These are phyloP conservation scores for Drosophila willistoni DNA, from an alignment of 1,140 invertebrate species.

Conservation along the genomic window DNA sequence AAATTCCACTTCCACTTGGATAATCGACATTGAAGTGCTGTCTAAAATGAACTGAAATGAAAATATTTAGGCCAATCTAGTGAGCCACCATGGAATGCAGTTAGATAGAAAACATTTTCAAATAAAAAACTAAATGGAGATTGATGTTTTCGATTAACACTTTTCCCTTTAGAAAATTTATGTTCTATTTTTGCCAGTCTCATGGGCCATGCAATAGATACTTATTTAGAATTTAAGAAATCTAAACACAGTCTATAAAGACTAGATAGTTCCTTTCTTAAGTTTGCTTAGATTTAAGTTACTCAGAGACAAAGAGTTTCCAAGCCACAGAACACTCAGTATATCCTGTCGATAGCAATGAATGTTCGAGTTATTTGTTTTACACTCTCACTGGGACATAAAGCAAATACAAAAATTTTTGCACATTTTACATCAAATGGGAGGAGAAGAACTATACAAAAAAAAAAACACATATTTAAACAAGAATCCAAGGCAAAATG, in stretches of 20 bases:
- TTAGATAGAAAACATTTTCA: too few relatives aligned
- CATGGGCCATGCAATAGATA: too few relatives aligned
- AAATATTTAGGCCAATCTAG: constrained; percentile 1
- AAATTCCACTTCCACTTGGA: background rate
- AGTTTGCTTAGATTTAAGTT: too few relatives aligned
- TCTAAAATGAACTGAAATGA: constrained; percentile 3
- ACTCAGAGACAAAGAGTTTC: background rate
- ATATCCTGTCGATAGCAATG: background rate
- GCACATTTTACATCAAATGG: constrained; percentile 19
- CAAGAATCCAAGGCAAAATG: constrained; percentile 33
- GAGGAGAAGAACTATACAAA: background rate
- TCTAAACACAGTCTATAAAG: too few relatives aligned
- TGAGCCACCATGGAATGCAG: too few relatives aligned
- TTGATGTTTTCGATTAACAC: too few relatives aligned
- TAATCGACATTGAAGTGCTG: background rate
- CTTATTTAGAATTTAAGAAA: too few relatives aligned
- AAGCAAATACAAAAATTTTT: constrained; percentile 57
- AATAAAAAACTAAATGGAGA: too few relatives aligned
- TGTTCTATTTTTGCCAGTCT: too few relatives aligned
- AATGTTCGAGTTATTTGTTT: constrained; percentile 40
- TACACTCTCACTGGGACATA: constrained; percentile 46
- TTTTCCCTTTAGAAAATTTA: too few relatives aligned
- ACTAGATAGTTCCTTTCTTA: too few relatives aligned
- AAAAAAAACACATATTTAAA: constrained; percentile 34
- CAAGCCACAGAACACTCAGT: background rate